phyloP scores from a whole-genome alignment of 2,888 invertebrate species.

The Phrixothrix hirtus region DNA sequence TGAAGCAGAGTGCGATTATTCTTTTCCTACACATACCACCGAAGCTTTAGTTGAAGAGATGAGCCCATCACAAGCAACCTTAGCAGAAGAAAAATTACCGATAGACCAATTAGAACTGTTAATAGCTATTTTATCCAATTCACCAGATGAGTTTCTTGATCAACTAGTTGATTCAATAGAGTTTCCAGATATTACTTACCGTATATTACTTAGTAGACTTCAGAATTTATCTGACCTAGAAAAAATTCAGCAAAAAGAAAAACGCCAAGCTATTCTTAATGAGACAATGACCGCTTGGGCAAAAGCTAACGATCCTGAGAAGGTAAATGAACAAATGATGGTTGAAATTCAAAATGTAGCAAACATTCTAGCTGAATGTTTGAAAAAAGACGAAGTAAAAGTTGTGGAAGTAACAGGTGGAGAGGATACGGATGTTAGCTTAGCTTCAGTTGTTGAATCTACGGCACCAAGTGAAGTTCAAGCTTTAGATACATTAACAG shows the following conservation, averaged over 20 bases:
- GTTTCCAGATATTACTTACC: slow-evolving; percentile 38
- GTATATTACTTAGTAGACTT: slow-evolving; percentile 40
- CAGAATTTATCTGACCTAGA: slow-evolving; percentile 32
- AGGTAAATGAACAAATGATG: slow-evolving; percentile 39
- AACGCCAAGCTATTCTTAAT: slow-evolving; percentile 32
- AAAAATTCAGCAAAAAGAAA: slow-evolving; percentile 2
- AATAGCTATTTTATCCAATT: slow-evolving; percentile 40
- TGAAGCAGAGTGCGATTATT: background rate
- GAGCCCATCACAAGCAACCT: background rate
- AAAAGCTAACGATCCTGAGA: slow-evolving; percentile 39
- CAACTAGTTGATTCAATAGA: slow-evolving; percentile 31
- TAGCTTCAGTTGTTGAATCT: too few relatives aligned
- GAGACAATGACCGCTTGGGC: slow-evolving; percentile 45
- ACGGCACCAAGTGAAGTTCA: too few relatives aligned
- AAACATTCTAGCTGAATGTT: slow-evolving; percentile 36
- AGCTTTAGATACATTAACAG: too few relatives aligned
- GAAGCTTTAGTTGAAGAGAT: background rate
- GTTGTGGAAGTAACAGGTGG: slow-evolving; percentile 4
- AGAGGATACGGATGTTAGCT: too few relatives aligned
- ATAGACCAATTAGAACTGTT: slow-evolving; percentile 33
- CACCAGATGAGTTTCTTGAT: slow-evolving; percentile 31
- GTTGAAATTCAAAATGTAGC: slow-evolving; percentile 44
- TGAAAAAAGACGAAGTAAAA: slow-evolving; percentile 10
- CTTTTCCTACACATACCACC: background rate
- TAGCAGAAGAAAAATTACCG: background rate